phyloP scores from a whole-genome alignment of 1,140 invertebrate species.

The Tenebrio molitor region DNA sequence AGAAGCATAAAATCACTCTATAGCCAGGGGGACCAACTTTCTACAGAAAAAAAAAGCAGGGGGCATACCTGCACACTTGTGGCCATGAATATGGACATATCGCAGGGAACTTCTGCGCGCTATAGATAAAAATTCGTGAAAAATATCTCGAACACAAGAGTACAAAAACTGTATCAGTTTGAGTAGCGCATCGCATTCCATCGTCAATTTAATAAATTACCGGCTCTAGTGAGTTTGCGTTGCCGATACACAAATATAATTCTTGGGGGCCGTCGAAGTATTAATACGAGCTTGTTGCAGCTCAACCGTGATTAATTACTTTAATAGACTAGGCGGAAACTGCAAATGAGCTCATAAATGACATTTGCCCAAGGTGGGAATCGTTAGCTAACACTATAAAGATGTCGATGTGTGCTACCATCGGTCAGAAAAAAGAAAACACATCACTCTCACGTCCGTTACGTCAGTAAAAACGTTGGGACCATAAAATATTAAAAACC shows the following conservation, averaged over 20 bases:
- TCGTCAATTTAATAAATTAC: slow-evolving; percentile 4
- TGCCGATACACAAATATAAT: slow-evolving; percentile 25
- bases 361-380: slow-evolving; percentile 26
- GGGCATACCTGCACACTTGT: slow-evolving; percentile 65
- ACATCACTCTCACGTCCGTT: background rate
- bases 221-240: slow-evolving; percentile 4
- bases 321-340: slow-evolving; percentile 32
- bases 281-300: slow-evolving; percentile 19
- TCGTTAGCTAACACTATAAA: slow-evolving; percentile 34
- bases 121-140: slow-evolving; percentile 67
- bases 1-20: slow-evolving; percentile 24
- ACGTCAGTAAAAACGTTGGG: background rate
- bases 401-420: background rate
- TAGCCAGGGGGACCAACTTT: slow-evolving; percentile 36
- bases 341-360: slow-evolving; percentile 36
- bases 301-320: slow-evolving; percentile 37
- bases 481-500: slow-evolving; percentile 19
- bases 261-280: slow-evolving; percentile 8
- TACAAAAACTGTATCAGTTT: slow-evolving; percentile 1
- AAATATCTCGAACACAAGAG: background rate
- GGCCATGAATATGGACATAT: slow-evolving; percentile 67
- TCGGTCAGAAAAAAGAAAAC: background rate
- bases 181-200: background rate
- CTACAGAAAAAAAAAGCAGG: slow-evolving; percentile 53
- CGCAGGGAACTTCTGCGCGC: slow-evolving; percentile 67